These are phyloP conservation scores for Drosophila serrata DNA, from an alignment of 1,140 invertebrate species.

Conservation along the genomic window DNA sequence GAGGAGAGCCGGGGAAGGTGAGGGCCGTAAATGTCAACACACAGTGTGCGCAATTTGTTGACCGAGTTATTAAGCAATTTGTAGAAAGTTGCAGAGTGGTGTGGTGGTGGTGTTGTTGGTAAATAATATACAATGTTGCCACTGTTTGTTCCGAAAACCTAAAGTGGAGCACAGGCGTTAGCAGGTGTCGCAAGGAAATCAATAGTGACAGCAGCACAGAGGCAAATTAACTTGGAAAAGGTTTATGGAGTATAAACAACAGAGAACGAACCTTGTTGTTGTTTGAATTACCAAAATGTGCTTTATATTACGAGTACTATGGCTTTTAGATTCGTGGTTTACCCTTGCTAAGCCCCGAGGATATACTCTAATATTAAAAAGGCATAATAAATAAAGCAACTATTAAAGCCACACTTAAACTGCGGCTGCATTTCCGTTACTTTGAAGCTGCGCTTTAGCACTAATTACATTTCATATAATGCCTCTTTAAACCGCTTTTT, in stretches of 20 bases:
- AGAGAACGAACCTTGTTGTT: neutral
- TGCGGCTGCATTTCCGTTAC: constrained; percentile 26
- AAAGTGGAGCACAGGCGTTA: constrained; percentile 25
- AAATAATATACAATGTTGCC: constrained; percentile 37
- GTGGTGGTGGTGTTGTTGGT: constrained; percentile 15
- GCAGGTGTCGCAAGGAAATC: constrained; percentile 33
- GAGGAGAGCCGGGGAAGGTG: neutral
- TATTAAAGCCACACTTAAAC: constrained; percentile 20
- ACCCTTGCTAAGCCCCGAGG: too few relatives aligned
- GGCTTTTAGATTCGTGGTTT: too few relatives aligned
- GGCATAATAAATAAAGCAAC: neutral
- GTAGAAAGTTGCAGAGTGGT: constrained; percentile 35
- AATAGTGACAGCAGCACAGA: constrained; percentile 19
- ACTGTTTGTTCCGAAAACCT: neutral
- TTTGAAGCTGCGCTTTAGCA: constrained; percentile 46
- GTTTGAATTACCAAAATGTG: too few relatives aligned
- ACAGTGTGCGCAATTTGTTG: constrained; percentile 50
- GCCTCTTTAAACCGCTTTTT: constrained; percentile 43
- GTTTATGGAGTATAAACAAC: neutral
- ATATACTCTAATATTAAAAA: neutral
- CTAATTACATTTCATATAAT: constrained; percentile 64
- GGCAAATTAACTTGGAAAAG: neutral
- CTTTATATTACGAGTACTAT: too few relatives aligned
- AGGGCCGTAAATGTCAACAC: constrained; percentile 42
- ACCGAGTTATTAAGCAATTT: constrained; percentile 52